Percentiles rank a stretch among this genome's conserved stretches.
Evolutionary conservation across 1,140 invertebrate species (phyloP).

Genomic region (Myzus persicae): DNA sequence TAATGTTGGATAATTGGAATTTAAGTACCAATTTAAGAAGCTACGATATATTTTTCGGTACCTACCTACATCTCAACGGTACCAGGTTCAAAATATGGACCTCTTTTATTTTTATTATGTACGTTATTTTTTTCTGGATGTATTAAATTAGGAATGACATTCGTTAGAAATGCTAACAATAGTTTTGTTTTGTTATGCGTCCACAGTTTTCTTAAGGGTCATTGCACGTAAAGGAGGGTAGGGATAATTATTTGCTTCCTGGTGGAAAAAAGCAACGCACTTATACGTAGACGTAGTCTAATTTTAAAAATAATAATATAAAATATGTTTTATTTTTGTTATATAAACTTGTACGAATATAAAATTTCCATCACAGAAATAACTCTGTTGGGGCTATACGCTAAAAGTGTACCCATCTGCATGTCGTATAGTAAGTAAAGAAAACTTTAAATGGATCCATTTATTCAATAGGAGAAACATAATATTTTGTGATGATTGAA

Average conservation of each 20-base stretch:
- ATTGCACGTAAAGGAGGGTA: background rate
- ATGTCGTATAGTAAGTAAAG: too few relatives aligned
- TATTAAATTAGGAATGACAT: conserved; percentile 1
- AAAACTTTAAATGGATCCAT: too few relatives aligned
- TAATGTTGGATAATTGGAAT: background rate
- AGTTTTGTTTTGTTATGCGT: background rate
- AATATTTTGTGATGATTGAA: too few relatives aligned
- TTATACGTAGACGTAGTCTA: background rate
- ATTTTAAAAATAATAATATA: background rate
- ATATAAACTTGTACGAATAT: background rate
- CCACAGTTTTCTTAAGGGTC: background rate
- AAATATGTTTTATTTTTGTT: background rate
- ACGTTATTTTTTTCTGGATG: background rate
- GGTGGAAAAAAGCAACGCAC: background rate
- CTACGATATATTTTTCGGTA: background rate
- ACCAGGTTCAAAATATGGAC: background rate
- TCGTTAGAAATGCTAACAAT: background rate
- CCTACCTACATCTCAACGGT: background rate
- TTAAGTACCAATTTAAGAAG: background rate
- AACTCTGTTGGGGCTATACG: background rate
- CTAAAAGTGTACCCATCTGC: background rate
- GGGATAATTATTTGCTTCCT: background rate
- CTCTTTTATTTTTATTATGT: background rate
- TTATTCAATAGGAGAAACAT: too few relatives aligned
- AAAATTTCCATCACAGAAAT: background rate